Evolutionary conservation across 2,888 invertebrate genomes (phyloP).

Genomic region (Protophormia terraenovae): DNA sequence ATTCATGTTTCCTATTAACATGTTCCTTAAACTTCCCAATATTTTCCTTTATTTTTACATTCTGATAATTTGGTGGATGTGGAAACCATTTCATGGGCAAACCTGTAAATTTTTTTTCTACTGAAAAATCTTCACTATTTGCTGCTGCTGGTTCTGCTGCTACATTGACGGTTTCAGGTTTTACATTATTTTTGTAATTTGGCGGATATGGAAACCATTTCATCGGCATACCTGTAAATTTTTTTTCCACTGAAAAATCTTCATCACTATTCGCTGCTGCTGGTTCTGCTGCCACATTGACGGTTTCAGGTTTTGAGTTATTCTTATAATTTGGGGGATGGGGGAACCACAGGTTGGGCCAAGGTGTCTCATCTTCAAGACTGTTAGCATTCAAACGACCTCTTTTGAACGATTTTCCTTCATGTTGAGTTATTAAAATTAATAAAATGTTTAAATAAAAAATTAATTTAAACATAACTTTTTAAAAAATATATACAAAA

Average conservation of each 20-base stretch:
- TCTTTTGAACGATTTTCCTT: conserved; percentile 37
- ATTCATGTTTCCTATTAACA: conserved; percentile 73
- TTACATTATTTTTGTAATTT: conserved; percentile 31
- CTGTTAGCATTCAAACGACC: conserved; percentile 2
- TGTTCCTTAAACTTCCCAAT: background rate
- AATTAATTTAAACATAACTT: conserved; percentile 68
- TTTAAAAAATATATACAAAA: conserved; percentile 67
- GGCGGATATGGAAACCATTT: conserved; percentile 71
- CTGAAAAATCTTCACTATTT: background rate
- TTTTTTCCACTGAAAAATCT: background rate
- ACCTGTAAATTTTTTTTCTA: background rate
- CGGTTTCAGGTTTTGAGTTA: conserved; percentile 9
- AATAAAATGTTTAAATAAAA: conserved; percentile 45
- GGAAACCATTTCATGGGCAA: conserved; percentile 72
- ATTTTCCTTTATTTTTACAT: background rate
- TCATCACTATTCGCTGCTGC: background rate
- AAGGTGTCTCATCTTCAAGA: conserved; percentile 71
- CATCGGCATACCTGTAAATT: conserved; percentile 62
- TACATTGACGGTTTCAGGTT: conserved; percentile 33
- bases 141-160: background rate
- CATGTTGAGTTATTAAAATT: conserved; percentile 17
- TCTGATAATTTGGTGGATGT: conserved; percentile 60
- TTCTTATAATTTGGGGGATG: conserved; percentile 62
- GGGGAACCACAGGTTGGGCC: conserved; percentile 81
- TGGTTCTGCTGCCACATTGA: conserved; percentile 35